phyloP scores from a whole-genome alignment of 2,797 vertebrate genomes.

The Discoglossus pictus region DNA sequence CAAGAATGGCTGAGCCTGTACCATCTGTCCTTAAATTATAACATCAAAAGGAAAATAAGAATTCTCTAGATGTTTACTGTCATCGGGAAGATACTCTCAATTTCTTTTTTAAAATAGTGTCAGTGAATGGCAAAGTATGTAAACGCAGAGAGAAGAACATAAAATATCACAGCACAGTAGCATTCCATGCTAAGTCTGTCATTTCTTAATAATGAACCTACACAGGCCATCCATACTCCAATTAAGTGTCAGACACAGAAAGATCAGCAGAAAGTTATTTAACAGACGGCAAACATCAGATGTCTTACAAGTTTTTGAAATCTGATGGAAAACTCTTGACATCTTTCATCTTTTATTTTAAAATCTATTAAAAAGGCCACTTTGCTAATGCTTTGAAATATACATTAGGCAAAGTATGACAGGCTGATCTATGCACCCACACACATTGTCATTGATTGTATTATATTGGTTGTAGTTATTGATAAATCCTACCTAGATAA shows the following conservation, averaged over 20 bases:
- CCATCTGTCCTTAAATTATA: constrained; percentile 24
- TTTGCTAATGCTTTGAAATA: background rate
- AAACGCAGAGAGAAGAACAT: constrained; percentile 15
- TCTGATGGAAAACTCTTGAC: constrained; percentile 1
- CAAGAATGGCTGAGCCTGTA: constrained; percentile 5
- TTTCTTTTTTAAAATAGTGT: constrained; percentile 1
- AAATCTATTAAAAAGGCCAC: background rate
- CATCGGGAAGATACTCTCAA: background rate
- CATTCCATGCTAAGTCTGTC: constrained; percentile 21
- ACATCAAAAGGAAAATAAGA: constrained; percentile 27
- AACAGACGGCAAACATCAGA: background rate
- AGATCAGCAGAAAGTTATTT: constrained; percentile 6
- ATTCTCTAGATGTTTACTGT: constrained; percentile 30
- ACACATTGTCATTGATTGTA: too few relatives aligned
- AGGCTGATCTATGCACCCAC: background rate
- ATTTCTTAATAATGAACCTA: constrained; percentile 25
- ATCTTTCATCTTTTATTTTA: constrained; percentile 27
- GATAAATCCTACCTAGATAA: too few relatives aligned
- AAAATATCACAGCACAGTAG: background rate
- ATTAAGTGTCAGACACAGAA: constrained; percentile 7
- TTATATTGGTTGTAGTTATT: too few relatives aligned
- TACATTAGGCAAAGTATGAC: background rate
- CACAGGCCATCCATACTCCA: too few relatives aligned
- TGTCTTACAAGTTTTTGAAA: constrained; percentile 6
- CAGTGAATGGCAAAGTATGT: background rate